These are phyloP conservation scores for Phalacrocorax brasilianus DNA, from an alignment of 2,113 vertebrate genomes.

Conservation along the genomic window DNA sequence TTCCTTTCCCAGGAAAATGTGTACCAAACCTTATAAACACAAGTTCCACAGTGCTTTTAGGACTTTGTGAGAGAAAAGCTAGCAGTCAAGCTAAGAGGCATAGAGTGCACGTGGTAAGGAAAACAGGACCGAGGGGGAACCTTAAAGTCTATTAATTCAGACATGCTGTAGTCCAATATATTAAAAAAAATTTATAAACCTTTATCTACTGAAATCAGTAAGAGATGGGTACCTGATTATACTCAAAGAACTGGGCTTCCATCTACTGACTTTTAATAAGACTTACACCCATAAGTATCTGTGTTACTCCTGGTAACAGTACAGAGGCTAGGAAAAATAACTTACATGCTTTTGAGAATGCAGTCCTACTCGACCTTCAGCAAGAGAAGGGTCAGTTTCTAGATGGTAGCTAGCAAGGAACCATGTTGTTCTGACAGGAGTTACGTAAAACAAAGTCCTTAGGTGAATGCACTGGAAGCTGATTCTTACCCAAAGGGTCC, in stretches of 20 bases:
- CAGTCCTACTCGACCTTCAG: background rate
- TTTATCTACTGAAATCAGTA: background rate
- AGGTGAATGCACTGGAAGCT: background rate
- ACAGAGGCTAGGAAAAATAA: background rate
- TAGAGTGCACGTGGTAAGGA: background rate
- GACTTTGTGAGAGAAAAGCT: background rate
- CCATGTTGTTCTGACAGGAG: background rate
- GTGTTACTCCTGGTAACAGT: background rate
- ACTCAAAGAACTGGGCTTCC: background rate
- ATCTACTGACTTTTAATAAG: background rate
- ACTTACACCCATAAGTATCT: background rate
- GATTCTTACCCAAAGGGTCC: background rate
- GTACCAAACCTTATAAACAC: background rate
- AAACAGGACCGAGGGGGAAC: background rate
- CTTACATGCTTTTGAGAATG: background rate
- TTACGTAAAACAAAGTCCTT: fast-evolving
- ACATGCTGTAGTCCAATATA: background rate
- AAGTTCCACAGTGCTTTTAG: background rate
- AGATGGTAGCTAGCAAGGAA: background rate
- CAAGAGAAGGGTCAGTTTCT: background rate
- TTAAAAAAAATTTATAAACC: background rate
- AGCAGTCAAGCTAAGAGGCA: background rate
- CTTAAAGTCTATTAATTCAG: background rate
- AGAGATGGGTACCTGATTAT: background rate
- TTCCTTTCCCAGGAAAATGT: background rate